Evolutionary conservation across 2,888 invertebrate genomes (phyloP).

Genomic region (Andrena dorsata): DNA sequence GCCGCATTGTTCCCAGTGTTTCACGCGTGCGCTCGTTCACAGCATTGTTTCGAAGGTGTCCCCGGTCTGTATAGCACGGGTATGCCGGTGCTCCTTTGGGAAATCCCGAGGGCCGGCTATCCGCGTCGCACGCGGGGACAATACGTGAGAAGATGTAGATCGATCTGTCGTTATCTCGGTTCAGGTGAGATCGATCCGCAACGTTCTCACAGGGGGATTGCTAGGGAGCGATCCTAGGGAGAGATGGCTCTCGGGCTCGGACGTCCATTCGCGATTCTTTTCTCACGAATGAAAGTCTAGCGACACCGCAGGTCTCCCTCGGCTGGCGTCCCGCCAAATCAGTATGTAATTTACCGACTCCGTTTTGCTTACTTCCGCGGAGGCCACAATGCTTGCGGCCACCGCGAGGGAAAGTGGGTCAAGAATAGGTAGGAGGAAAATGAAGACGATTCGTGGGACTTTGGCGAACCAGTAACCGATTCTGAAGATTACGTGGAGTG

Average conservation of each 20-base stretch:
- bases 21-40: slow-evolving; percentile 53
- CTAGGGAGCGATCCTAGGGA: neutral
- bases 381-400: slow-evolving; percentile 39
- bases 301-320: slow-evolving; percentile 4
- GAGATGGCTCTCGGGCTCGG: neutral
- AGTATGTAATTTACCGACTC: slow-evolving; percentile 58
- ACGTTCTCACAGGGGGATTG: slow-evolving; percentile 24
- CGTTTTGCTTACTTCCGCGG: slow-evolving; percentile 52
- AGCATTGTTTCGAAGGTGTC: slow-evolving; percentile 47
- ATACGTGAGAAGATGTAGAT: slow-evolving; percentile 49
- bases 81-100: slow-evolving; percentile 39
- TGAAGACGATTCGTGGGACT: slow-evolving; percentile 13
- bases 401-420: slow-evolving; percentile 43
- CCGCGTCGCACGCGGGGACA: slow-evolving; percentile 6
- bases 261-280: slow-evolving; percentile 12
- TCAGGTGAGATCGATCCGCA: slow-evolving; percentile 29
- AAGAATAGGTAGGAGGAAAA: slow-evolving; percentile 44
- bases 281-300: slow-evolving; percentile 16
- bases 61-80: neutral
- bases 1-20: slow-evolving; percentile 45
- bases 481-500: no score
- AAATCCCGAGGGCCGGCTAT: slow-evolving; percentile 25
- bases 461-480: neutral
- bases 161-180: slow-evolving; percentile 19
- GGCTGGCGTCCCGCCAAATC: slow-evolving; percentile 54